phyloP scores from a whole-genome alignment of 1,140 invertebrate species.

The Rhynchophorus ferrugineus region DNA sequence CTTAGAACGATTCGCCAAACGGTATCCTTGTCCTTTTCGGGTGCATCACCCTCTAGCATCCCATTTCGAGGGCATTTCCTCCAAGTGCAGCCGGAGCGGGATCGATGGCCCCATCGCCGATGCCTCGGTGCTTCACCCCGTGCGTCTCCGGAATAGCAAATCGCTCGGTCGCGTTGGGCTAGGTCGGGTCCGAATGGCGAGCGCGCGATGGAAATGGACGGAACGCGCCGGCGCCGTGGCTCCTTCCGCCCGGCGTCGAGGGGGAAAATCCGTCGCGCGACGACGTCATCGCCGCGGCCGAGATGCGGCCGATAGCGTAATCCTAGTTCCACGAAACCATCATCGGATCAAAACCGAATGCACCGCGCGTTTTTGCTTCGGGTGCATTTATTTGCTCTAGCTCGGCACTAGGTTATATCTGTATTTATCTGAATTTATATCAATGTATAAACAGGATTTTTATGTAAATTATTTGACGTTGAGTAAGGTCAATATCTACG shows the following conservation, averaged over 20 bases:
- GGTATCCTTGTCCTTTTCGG: constrained; percentile 16
- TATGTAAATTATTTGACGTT: too few species aligned
- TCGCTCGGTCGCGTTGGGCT: constrained; percentile 24
- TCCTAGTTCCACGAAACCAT: too few species aligned
- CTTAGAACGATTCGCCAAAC: constrained; percentile 5
- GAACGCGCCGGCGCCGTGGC: constrained; percentile 16
- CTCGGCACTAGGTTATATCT: too few species aligned
- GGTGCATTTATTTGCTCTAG: too few species aligned
- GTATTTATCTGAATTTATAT: too few species aligned
- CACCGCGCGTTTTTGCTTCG: too few species aligned
- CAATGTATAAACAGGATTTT: too few species aligned
- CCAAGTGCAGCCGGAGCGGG: constrained; percentile 11
- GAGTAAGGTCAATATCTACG: too few species aligned
- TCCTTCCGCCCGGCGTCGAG: constrained; percentile 3
- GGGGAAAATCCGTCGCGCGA: constrained; percentile 3
- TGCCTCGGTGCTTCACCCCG: constrained; percentile 27
- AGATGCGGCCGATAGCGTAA: too few species aligned
- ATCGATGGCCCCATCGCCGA: constrained; percentile 13
- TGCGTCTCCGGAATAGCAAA: constrained; percentile 28
- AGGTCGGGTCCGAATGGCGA: constrained; percentile 28
- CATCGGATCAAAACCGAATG: too few species aligned
- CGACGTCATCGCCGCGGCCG: neutral
- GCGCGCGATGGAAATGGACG: constrained; percentile 30
- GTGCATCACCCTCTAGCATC: constrained; percentile 17
- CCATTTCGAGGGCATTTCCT: constrained; percentile 19